These are phyloP conservation scores for Coreoperca whiteheadi DNA, from an alignment of 2,113 vertebrate genomes.

Conservation along the genomic window DNA sequence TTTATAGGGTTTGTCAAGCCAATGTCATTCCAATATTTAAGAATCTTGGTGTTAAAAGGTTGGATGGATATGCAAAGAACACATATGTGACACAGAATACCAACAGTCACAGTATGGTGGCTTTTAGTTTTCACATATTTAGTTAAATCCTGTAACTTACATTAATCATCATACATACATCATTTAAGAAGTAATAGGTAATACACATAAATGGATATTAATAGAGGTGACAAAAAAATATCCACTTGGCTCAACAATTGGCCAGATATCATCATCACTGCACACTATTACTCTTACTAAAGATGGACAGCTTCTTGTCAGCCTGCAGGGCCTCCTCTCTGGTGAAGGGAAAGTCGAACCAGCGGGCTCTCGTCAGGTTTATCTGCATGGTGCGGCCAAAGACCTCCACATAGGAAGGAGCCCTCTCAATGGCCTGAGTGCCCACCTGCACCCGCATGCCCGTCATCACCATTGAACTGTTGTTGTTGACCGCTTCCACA, in stretches of 20 bases:
- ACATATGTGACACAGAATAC: not conserved
- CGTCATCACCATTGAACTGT: slow-evolving; percentile 98
- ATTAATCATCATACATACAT: no score
- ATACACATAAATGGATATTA: not conserved
- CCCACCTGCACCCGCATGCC: slow-evolving; percentile 98
- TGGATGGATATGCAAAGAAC: not conserved
- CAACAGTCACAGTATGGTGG: no score
- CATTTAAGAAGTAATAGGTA: not conserved
- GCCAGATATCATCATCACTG: not conserved
- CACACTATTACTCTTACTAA: slow-evolving; percentile 86
- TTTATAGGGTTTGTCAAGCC: no score
- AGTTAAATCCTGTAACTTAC: not conserved
- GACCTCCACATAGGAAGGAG: slow-evolving; percentile 95
- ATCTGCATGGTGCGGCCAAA: slow-evolving; percentile 99
- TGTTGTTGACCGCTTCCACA: slow-evolving; percentile 95
- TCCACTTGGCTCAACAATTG: not conserved
- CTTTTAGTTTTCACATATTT: not conserved
- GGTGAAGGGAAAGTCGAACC: slow-evolving; percentile 99
- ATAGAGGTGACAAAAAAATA: not conserved
- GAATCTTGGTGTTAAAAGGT: not conserved
- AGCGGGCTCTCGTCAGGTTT: slow-evolving; percentile 95
- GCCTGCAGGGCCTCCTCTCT: slow-evolving; percentile 97
- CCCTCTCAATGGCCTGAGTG: slow-evolving; percentile 94
- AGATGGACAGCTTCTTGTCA: slow-evolving; percentile 97
- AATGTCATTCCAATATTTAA: not conserved